phyloP scores from a whole-genome alignment of 1,140 invertebrate genomes.

The Papilio polytes region DNA sequence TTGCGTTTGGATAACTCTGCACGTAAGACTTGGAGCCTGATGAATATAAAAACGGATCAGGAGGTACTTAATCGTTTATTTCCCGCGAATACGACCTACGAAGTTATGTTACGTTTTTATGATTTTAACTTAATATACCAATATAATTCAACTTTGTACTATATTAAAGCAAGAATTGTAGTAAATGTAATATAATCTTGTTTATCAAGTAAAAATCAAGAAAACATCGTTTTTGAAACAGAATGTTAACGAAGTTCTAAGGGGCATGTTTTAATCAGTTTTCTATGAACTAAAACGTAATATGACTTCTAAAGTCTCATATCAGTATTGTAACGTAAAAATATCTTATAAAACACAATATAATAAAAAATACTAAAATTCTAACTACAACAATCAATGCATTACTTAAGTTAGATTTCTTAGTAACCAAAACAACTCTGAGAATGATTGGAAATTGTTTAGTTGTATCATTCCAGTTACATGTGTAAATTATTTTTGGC shows the following conservation, averaged over 20 bases:
- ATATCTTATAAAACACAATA: no score
- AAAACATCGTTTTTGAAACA: neutral
- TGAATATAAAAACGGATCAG: conserved; percentile 68
- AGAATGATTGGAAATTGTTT: no score
- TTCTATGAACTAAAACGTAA: no score
- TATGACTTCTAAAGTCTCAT: no score
- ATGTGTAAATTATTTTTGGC: no score
- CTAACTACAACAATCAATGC: no score
- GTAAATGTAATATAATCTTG: neutral
- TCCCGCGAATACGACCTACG: conserved; percentile 59
- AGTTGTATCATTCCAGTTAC: no score
- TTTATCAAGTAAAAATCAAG: neutral
- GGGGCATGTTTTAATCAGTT: no score
- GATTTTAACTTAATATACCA: neutral
- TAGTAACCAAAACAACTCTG: no score
- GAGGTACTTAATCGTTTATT: conserved; percentile 58
- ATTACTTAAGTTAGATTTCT: no score
- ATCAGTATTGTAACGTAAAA: no score
- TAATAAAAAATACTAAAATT: no score
- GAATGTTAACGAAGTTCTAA: neutral
- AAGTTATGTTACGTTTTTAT: conserved; percentile 52
- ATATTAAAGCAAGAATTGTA: neutral
- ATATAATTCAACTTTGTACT: conserved; percentile 8
- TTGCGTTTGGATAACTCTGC: conserved; percentile 58
- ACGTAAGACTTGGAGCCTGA: conserved; percentile 73